Conservation (phyloP, 2,888 invertebrate genomes). For the Sicus ferrugineus region DNA sequence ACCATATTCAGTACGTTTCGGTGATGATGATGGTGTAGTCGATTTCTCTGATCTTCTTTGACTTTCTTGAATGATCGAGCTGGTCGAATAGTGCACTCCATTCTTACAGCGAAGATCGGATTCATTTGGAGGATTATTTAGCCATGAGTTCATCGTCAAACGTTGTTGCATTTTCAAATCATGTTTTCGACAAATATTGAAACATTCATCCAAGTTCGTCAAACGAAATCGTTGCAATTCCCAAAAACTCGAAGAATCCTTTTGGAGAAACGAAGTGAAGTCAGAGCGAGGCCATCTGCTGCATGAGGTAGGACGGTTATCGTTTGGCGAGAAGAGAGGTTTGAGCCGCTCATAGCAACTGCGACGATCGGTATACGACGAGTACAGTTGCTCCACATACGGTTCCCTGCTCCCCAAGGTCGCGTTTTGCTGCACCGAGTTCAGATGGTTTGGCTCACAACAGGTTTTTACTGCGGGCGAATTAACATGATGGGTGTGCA, state of each 20-base stretch:
- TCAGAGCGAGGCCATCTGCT: neutral
- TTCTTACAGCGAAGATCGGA: neutral
- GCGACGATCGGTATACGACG: slow-evolving; percentile 14
- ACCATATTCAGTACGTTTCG: neutral
- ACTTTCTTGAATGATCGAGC: neutral
- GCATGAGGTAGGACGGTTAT: neutral
- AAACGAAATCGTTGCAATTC: slow-evolving; percentile 22
- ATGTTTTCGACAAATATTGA: slow-evolving; percentile 15
- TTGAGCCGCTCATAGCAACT: slow-evolving; percentile 26
- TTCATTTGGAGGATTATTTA: neutral
- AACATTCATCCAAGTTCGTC: slow-evolving; percentile 17
- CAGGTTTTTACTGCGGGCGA: neutral
- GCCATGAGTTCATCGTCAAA: neutral
- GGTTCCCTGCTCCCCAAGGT: neutral
- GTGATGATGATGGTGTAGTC: neutral
- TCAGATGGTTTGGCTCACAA: neutral
- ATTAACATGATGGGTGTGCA: too few species aligned
- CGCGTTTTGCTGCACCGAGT: neutral
- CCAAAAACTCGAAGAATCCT: neutral
- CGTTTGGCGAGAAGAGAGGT: neutral
- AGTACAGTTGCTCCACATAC: neutral
- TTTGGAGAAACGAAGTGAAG: neutral
- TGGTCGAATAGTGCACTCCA: neutral
- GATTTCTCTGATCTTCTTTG: neutral
- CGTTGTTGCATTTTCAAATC: slow-evolving; percentile 15